phyloP scores from a whole-genome alignment of 2,113 vertebrate genomes.

The Anolis sagrei region DNA sequence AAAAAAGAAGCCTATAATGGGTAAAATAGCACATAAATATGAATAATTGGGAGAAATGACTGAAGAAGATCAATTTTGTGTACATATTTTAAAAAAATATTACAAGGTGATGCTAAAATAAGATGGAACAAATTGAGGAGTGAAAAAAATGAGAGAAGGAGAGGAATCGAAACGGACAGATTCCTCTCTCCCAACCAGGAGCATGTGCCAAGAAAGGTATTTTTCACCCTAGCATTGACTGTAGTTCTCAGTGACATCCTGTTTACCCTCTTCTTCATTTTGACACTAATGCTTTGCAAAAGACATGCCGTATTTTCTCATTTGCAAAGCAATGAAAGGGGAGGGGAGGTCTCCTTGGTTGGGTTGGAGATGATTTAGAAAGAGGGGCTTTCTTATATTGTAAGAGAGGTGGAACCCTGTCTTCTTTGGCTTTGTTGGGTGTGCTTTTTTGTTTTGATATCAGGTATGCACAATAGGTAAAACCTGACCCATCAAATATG shows the following conservation, averaged over 20 bases:
- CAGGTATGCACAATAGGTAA: neutral
- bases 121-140: neutral
- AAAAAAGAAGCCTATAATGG: neutral
- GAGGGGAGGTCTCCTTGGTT: conserved; percentile 1
- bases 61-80: neutral
- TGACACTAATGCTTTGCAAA: neutral
- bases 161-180: neutral
- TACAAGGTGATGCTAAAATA: neutral
- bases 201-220: neutral
- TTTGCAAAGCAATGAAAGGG: neutral
- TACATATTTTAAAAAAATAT: neutral
- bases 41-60: neutral
- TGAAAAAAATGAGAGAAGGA: neutral
- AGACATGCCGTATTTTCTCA: conserved; percentile 23
- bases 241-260: neutral
- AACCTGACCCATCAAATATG: too few relatives aligned
- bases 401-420: conserved; percentile 39
- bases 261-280: neutral
- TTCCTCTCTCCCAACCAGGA: conserved; percentile 9
- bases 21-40: neutral
- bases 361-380: conserved; percentile 23
- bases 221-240: conserved; percentile 52
- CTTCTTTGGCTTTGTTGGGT: conserved; percentile 37
- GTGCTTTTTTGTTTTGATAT: conserved; percentile 37
- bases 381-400: neutral